phyloP scores from a whole-genome alignment of 2,797 vertebrate species.

The Artibeus lituratus region DNA sequence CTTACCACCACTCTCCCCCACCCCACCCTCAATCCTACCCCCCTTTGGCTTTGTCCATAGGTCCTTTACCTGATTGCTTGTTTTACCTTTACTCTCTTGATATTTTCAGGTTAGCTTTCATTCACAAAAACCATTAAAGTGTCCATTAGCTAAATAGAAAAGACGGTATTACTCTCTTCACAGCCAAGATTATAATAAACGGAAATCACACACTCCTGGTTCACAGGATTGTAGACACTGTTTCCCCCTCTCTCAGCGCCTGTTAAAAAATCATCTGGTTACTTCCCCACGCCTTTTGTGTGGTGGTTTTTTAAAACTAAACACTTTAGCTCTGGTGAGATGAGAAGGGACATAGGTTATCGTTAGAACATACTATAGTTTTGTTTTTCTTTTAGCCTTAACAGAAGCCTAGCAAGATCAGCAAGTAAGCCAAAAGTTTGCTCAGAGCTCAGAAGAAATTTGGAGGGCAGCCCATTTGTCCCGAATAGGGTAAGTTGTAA shows the following conservation, averaged over 20 bases:
- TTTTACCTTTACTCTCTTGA: not conserved
- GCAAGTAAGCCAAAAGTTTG: not conserved
- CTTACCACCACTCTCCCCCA: too few relatives aligned
- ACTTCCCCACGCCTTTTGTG: not conserved
- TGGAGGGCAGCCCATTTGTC: not conserved
- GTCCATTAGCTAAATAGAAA: not conserved
- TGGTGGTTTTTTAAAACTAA: not conserved
- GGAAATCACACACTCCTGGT: not conserved
- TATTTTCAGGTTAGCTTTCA: constrained; percentile 18
- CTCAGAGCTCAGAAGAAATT: not conserved
- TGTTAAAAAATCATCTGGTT: not conserved
- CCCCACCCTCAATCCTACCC: too few relatives aligned
- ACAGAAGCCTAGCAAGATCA: not conserved
- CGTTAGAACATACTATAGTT: not conserved
- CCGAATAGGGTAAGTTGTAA: not conserved
- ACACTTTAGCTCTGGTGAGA: not conserved
- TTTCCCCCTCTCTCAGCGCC: not conserved
- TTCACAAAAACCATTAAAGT: not conserved
- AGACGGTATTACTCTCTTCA: not conserved
- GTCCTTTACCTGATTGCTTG: too few relatives aligned
- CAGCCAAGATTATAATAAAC: not conserved
- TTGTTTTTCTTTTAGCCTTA: not conserved
- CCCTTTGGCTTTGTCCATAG: too few relatives aligned
- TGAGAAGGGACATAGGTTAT: not conserved
- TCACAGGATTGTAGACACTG: not conserved